Evolutionary conservation across 1,140 invertebrate species (phyloP).

Genomic region (Protaetia brevitarsis): DNA sequence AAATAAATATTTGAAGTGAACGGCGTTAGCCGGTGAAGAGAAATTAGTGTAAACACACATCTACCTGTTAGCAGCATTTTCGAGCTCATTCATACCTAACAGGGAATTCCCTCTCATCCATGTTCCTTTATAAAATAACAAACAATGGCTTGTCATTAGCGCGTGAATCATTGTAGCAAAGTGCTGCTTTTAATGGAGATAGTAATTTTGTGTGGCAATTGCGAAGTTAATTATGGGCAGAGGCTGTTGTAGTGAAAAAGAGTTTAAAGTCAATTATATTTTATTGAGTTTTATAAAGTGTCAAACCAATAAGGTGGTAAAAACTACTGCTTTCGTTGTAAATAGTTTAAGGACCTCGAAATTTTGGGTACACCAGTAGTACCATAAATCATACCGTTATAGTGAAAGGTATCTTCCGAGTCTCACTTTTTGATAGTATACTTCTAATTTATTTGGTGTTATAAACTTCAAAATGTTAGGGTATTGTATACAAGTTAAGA

Average conservation of each 20-base stretch:
- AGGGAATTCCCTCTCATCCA: constrained; percentile 3
- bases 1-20: constrained; percentile 1
- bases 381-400: no score
- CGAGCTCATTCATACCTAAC: background rate
- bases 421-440: no score
- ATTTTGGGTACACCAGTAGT: no score
- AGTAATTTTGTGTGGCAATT: background rate
- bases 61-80: background rate
- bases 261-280: background rate
- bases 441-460: no score
- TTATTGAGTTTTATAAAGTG: no score
- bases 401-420: no score
- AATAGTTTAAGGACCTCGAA: no score
- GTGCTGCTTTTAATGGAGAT: constrained; percentile 7
- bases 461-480: no score
- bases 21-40: background rate
- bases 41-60: constrained; percentile 8
- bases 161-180: background rate
- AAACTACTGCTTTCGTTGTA: no score
- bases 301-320: no score
- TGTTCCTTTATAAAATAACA: background rate
- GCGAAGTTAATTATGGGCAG: background rate
- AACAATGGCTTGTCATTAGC: background rate
- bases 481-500: no score
- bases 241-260: background rate